Evolutionary conservation across 2,888 invertebrate genomes (phyloP), one percentile per base, ranked within the genome.

Genomic region (Thalpophila matura): DNA sequence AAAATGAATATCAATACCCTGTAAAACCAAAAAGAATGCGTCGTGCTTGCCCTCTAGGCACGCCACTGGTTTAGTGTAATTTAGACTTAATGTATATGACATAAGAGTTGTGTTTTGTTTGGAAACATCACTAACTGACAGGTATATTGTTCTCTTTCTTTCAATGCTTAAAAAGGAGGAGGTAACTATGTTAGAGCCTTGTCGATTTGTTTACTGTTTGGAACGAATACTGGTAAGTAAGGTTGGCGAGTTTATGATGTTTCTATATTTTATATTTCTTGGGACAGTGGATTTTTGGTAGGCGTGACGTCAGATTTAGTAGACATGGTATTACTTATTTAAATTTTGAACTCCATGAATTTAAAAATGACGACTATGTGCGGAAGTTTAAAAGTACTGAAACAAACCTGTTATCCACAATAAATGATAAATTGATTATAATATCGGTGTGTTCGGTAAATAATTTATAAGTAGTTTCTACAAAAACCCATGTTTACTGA

Each of bases 81-180:
- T 66, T 60, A 66, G 66, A 66, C 53, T 37, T 61, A 51, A 69
- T 53, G 9, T 51, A 14, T 9, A 60, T 68, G 67, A 37, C 0
- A 9, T 61, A 74, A 70, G 66, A 60, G 63, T 78, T 77, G 71
- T 76, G 74, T 79, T 85, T 79, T 72, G 70, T 78, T 83, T 86
- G 86, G 91, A 89, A 91, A 92, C 92, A 90, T 91, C 92, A 92
- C 92, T 92, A 92, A 93, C 93, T 92, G 86, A 91, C 85, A 89
- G 91, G 89, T 92, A 84, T 93, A 82, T 91, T 91, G 89, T 92
- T 92, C 89, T 92, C 86, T 93, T 90, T 92, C 91, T 92, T 91
- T 90, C 89, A 91, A 90, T 87, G 94, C 94, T 77, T 85, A 91
- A 85, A 45, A 92, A 93, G 94, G 94, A 95, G 84, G 93, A 94